phyloP scores from a whole-genome alignment of 2,888 invertebrate species.

The Megaustenia siamemsis region DNA sequence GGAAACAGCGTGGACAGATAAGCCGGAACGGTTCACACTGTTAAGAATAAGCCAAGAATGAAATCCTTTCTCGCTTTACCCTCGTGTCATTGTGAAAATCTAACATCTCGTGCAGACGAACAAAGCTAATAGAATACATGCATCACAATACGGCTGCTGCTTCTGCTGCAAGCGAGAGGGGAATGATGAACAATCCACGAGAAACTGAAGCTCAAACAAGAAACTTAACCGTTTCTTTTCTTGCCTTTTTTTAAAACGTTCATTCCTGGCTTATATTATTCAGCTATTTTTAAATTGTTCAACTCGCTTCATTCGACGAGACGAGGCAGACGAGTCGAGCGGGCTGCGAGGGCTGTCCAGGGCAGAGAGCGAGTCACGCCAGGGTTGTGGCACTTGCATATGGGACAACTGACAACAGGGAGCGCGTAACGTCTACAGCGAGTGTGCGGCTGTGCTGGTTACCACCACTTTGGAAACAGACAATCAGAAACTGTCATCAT shows the following conservation, averaged over 20 bases:
- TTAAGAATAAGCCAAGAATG: background rate
- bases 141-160: background rate
- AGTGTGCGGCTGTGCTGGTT: background rate
- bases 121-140: background rate
- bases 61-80: background rate
- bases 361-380: background rate
- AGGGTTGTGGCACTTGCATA: background rate
- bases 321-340: slow-evolving; percentile 8
- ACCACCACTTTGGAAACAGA: background rate
- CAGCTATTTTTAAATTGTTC: background rate
- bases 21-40: background rate
- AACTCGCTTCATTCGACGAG: slow-evolving; percentile 7
- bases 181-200: background rate
- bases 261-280: background rate
- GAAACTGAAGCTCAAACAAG: background rate
- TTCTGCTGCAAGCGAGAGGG: background rate
- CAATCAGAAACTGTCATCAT: no score
- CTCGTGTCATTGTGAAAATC: background rate
- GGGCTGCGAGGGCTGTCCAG: background rate
- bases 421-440: background rate
- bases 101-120: background rate
- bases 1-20: background rate
- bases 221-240: background rate
- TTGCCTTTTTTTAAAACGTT: background rate
- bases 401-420: slow-evolving; percentile 16